Evolutionary conservation across 2,888 invertebrate species (phyloP).

Genomic region (Choreutis nemorana): DNA sequence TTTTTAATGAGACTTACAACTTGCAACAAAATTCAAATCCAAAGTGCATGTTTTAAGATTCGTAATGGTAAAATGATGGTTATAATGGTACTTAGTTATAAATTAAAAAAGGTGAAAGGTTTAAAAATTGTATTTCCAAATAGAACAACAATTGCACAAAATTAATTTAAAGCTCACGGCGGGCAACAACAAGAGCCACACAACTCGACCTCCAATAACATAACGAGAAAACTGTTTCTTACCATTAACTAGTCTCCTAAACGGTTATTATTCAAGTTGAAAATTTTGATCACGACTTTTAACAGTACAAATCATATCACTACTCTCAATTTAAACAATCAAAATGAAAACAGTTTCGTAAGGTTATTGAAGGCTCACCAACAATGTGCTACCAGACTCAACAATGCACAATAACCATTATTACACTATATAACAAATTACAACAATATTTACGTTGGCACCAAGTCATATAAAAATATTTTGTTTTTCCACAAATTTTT

Average conservation of each 20-base stretch:
- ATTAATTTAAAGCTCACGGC: constrained; percentile 49
- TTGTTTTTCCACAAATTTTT: too few relatives aligned
- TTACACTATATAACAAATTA: constrained; percentile 64
- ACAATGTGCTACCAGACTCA: constrained; percentile 47
- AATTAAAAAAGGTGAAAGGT: neutral
- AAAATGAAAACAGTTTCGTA: too few relatives aligned
- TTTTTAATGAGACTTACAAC: too few relatives aligned
- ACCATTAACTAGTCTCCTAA: too few relatives aligned
- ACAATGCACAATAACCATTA: constrained; percentile 57
- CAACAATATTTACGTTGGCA: constrained; percentile 65
- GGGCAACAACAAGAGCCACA: constrained; percentile 19
- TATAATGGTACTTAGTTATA: neutral
- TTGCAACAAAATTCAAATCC: too few relatives aligned
- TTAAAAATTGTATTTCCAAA: constrained; percentile 59
- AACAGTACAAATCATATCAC: too few relatives aligned
- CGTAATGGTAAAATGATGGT: neutral
- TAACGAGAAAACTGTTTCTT: too few relatives aligned
- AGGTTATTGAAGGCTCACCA: too few relatives aligned
- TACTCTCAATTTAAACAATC: too few relatives aligned
- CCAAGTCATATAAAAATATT: constrained; percentile 61
- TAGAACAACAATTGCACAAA: constrained; percentile 61
- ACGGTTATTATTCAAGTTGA: too few relatives aligned
- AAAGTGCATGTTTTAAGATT: too few relatives aligned
- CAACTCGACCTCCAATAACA: constrained; percentile 1
- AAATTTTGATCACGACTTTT: too few relatives aligned